phyloP scores from a whole-genome alignment of 2,113 vertebrate species.

The Laticauda colubrina region DNA sequence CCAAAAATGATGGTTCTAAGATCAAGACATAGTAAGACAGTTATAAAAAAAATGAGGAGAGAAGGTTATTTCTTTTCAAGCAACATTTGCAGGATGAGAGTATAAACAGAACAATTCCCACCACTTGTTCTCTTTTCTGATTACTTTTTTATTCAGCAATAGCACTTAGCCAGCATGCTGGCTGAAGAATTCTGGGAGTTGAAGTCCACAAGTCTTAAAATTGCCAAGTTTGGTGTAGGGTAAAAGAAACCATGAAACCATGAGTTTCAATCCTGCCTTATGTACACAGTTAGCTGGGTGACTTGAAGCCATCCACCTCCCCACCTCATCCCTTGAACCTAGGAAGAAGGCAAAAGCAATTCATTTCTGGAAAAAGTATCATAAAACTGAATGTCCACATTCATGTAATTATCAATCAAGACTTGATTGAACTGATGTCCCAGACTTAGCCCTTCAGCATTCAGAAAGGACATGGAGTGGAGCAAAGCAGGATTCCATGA shows the following conservation, averaged over 20 bases:
- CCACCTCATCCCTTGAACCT: not conserved
- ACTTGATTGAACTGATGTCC: not conserved
- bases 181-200: too few species aligned
- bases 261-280: not conserved
- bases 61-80: not conserved
- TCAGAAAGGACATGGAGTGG: not conserved
- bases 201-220: too few species aligned
- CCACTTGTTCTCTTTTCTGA: slow-evolving; percentile 29
- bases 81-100: not conserved
- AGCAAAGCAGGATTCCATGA: not conserved
- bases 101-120: slow-evolving; percentile 5
- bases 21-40: slow-evolving; percentile 28
- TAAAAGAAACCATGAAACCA: not conserved
- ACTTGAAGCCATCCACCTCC: not conserved
- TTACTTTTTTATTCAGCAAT: slow-evolving; percentile 26
- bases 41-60: slow-evolving; percentile 1
- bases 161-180: too few species aligned
- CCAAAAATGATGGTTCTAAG: not conserved
- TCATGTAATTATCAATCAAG: not conserved
- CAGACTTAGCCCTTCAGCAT: not conserved
- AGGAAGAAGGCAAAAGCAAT: not conserved
- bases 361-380: not conserved
- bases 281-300: not conserved
- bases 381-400: not conserved
- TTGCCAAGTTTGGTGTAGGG: not conserved